These are phyloP conservation scores for Arrhamphus sclerolepis DNA, from an alignment of 2,797 vertebrate genomes.

Conservation along the genomic window DNA sequence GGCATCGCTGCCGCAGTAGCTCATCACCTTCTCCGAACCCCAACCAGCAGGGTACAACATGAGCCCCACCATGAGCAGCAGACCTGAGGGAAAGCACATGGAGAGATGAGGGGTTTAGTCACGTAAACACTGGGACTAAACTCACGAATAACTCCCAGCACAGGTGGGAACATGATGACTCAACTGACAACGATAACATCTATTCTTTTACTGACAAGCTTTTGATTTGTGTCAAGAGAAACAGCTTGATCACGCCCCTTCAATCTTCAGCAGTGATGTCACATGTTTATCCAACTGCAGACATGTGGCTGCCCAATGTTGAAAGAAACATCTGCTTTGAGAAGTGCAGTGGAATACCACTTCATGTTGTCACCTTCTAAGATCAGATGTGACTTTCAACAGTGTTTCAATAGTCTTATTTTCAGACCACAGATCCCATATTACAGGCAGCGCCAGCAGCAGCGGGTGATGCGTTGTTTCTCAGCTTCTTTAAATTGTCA, in stretches of 20 bases:
- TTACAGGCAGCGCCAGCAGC: background rate
- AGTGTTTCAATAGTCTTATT: slow-evolving; percentile 3
- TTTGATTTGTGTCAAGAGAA: slow-evolving; percentile 32
- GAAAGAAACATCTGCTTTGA: background rate
- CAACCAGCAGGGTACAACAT: slow-evolving; percentile 97
- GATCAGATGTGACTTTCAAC: background rate
- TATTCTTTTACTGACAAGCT: slow-evolving; percentile 26
- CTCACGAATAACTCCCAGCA: slow-evolving; percentile 21
- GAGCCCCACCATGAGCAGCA: slow-evolving; percentile 94
- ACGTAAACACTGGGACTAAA: slow-evolving; percentile 24
- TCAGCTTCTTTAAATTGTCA: background rate
- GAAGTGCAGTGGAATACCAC: slow-evolving; percentile 9
- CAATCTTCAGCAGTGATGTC: slow-evolving; percentile 19
- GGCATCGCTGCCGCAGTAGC: slow-evolving; percentile 90
- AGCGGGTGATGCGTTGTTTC: too few relatives aligned
- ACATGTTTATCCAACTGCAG: slow-evolving; percentile 31
- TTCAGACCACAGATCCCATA: background rate
- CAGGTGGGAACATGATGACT: slow-evolving; percentile 47
- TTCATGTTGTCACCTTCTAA: slow-evolving; percentile 31
- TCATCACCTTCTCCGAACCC: slow-evolving; percentile 90
- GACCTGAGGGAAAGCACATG: slow-evolving; percentile 79
- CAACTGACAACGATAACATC: slow-evolving; percentile 29
- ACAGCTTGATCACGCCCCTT: background rate
- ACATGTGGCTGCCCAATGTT: slow-evolving; percentile 5
- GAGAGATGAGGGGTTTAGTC: slow-evolving; percentile 35